phyloP scores from a whole-genome alignment of 2,888 invertebrate genomes.

The Isotomurus palustris region DNA sequence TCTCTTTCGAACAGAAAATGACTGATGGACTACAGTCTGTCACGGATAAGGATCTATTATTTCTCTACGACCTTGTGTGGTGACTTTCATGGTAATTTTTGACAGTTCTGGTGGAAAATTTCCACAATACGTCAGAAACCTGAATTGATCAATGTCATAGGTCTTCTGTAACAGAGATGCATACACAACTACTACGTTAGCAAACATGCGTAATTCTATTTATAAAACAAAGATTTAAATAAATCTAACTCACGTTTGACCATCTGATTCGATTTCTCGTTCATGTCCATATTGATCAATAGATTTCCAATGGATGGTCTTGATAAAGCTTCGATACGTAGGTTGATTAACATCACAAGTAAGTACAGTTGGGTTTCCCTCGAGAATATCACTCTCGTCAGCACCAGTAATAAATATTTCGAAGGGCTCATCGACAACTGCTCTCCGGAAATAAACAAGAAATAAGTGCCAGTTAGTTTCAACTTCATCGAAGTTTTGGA shows the following conservation, averaged over 20 bases:
- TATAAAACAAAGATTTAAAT: no score
- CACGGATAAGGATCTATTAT: no score
- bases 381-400: conserved; percentile 24
- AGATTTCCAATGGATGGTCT: conserved; percentile 36
- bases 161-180: neutral
- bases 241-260: conserved; percentile 25
- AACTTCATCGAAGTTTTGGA: no score
- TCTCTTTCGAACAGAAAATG: neutral
- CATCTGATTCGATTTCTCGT: conserved; percentile 33
- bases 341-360: conserved; percentile 36
- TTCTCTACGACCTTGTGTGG: no score
- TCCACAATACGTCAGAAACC: neutral
- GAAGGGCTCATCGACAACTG: conserved; percentile 39
- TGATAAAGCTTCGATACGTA: conserved; percentile 29
- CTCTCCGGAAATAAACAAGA: neutral
- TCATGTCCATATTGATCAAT: conserved; percentile 44
- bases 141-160: neutral
- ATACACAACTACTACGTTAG: no score
- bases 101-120: no score
- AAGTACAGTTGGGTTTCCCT: conserved; percentile 35
- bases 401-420: conserved; percentile 26
- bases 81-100: no score
- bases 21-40: no score
- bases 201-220: no score
- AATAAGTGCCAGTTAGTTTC: no score